Evolutionary conservation across 2,113 vertebrate species (phyloP).

Genomic region (Gavialis gangeticus): DNA sequence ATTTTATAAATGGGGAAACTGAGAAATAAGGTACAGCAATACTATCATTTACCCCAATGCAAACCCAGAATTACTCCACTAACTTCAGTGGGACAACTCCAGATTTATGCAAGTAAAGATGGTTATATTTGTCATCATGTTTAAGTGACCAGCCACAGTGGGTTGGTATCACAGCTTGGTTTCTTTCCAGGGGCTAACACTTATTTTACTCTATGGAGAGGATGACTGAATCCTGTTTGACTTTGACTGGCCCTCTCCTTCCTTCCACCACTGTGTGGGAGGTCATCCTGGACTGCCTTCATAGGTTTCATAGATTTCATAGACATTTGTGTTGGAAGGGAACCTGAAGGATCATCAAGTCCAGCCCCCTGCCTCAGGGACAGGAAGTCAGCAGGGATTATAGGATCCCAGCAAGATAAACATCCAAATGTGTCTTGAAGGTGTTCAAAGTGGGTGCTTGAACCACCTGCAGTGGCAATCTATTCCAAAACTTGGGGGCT

Average conservation of each 20-base stretch:
- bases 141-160: background rate
- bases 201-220: background rate
- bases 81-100: background rate
- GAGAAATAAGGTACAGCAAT: background rate
- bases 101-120: background rate
- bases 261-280: background rate
- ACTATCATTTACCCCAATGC: background rate
- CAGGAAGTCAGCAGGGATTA: no score
- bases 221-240: background rate
- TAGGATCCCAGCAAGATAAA: no score
- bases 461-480: no score
- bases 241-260: background rate
- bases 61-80: background rate
- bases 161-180: background rate
- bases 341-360: no score
- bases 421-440: no score
- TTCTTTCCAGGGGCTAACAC: no score
- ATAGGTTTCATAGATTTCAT: no score
- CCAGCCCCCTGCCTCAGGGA: no score
- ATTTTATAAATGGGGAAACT: background rate
- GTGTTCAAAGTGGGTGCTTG: no score
- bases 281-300: background rate
- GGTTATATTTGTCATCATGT: background rate
- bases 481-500: no score
- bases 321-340: no score